Conservation (phyloP, 2,113 vertebrate genomes). For the Cervus canadensis region DNA sequence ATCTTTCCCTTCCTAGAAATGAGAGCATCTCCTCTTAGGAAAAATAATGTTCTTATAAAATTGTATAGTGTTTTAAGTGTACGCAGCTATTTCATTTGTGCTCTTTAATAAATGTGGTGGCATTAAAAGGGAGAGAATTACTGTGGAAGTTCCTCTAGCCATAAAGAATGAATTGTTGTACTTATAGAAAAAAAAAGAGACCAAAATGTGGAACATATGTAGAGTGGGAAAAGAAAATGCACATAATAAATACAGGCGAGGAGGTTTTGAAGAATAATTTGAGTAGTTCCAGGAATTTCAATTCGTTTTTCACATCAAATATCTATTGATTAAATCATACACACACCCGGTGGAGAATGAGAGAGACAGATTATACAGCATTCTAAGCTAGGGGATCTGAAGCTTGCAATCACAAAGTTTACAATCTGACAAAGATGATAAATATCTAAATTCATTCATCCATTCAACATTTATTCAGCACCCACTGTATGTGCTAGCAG, state of each 20-base stretch:
- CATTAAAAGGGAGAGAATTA: slow-evolving; percentile 23
- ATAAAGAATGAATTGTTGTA: slow-evolving; percentile 4
- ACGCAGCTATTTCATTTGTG: background rate
- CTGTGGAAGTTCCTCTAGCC: background rate
- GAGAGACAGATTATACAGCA: background rate
- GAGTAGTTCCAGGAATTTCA: background rate
- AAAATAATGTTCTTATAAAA: slow-evolving; percentile 31
- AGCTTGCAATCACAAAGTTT: background rate
- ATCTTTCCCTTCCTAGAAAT: background rate
- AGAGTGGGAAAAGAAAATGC: background rate
- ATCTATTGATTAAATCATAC: slow-evolving; percentile 9
- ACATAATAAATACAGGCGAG: background rate
- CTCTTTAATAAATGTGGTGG: background rate
- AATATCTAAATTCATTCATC: background rate
- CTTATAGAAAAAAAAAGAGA: background rate
- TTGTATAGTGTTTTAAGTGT: background rate
- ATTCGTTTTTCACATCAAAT: slow-evolving; percentile 24
- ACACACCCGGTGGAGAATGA: background rate
- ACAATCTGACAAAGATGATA: background rate
- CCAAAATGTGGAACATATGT: background rate
- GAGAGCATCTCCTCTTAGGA: background rate
- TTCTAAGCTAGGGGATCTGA: background rate
- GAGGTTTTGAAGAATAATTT: slow-evolving; percentile 23
- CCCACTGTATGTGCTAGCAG: background rate
- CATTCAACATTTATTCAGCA: slow-evolving; percentile 9